phyloP scores from a whole-genome alignment of 2,113 vertebrate genomes.

The Psophia crepitans region DNA sequence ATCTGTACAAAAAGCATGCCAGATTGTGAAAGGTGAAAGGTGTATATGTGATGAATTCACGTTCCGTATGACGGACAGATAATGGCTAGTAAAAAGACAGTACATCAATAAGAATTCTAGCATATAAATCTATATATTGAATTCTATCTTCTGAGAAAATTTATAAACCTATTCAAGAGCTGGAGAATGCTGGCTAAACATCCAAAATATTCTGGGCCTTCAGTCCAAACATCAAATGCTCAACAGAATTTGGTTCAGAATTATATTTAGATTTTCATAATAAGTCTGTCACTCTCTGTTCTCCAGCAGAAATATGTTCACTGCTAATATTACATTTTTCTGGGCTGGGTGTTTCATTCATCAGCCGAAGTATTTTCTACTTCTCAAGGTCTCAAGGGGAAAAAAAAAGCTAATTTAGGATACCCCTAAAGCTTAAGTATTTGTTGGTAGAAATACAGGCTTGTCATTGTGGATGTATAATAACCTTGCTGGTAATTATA shows the following conservation, averaged over 20 bases:
- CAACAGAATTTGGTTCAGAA: background rate
- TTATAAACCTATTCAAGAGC: background rate
- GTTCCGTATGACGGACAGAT: background rate
- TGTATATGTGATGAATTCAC: background rate
- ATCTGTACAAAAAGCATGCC: background rate
- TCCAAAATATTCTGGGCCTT: background rate
- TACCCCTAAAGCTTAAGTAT: slow-evolving; percentile 13
- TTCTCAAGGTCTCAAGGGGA: background rate
- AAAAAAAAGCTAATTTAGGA: background rate
- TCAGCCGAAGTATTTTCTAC: background rate
- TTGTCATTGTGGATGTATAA: slow-evolving; percentile 13
- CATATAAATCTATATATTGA: background rate
- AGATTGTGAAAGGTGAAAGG: background rate
- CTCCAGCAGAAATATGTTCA: background rate
- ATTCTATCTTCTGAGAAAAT: background rate
- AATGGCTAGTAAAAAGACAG: background rate
- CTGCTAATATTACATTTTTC: background rate
- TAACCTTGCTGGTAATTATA: slow-evolving; percentile 24
- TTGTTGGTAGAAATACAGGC: background rate
- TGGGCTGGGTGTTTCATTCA: background rate
- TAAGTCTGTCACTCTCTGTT: background rate
- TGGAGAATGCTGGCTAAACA: background rate
- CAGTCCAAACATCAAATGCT: background rate
- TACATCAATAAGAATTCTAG: background rate
- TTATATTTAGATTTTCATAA: background rate